Percentiles rank a stretch among this genome's conserved stretches.
Conservation (phyloP, 2,888 invertebrate genomes). For the Eupithecia vulgata region DNA sequence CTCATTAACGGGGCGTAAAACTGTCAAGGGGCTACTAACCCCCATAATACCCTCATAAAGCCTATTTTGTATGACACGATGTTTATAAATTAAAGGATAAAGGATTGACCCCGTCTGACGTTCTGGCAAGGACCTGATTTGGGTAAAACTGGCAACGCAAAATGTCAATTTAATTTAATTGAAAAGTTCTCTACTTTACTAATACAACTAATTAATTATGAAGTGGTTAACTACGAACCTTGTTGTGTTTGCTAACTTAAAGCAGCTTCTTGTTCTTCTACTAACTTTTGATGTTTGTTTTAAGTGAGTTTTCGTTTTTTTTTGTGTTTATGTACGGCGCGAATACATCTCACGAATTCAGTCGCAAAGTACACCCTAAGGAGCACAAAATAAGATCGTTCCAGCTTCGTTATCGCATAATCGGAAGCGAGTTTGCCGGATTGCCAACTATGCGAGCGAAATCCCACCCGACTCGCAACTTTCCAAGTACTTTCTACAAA, state of each 20-base stretch:
- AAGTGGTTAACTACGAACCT: not conserved
- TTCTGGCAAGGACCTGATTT: conserved; percentile 10
- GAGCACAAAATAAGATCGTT: not conserved
- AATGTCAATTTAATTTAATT: conserved; percentile 1
- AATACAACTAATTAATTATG: not conserved
- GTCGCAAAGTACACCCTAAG: not conserved
- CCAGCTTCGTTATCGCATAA: conserved; percentile 13
- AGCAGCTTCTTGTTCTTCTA: not conserved
- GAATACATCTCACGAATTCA: too few relatives aligned
- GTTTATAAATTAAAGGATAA: conserved; percentile 54
- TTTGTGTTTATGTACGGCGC: too few relatives aligned
- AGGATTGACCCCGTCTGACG: conserved; percentile 17
- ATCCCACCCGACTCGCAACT: conserved; percentile 17
- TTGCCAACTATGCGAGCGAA: conserved; percentile 22
- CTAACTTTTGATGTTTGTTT: not conserved
- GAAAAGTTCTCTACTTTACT: not conserved
- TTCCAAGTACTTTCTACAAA: conserved; percentile 24
- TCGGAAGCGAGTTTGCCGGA: conserved; percentile 36
- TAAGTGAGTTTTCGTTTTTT: too few relatives aligned
- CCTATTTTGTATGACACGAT: conserved; percentile 51
- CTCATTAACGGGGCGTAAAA: conserved; percentile 58
- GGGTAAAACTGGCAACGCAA: not conserved
- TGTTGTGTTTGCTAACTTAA: not conserved
- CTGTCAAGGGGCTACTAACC: conserved; percentile 56
- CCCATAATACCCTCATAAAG: conserved; percentile 57